These are phyloP conservation scores for Anthonomus grandis DNA, from an alignment of 1,140 invertebrate species.

Conservation along the genomic window DNA sequence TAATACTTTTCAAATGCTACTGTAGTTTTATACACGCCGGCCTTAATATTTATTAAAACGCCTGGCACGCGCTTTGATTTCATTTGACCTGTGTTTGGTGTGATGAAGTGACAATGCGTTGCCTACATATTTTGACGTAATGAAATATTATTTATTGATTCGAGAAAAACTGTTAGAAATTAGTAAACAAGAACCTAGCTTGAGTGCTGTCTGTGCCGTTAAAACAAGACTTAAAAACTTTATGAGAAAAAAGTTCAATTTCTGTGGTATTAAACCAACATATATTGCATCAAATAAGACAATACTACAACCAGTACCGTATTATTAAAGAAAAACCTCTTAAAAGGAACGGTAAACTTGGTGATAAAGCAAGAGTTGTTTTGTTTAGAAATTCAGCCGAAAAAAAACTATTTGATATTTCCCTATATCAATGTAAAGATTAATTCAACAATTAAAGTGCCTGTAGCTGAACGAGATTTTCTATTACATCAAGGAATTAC, in stretches of 20 bases:
- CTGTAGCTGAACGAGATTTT: too few relatives aligned
- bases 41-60: too few relatives aligned
- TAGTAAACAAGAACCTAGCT: neutral
- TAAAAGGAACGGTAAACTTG: too few relatives aligned
- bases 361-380: too few relatives aligned
- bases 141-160: too few relatives aligned
- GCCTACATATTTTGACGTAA: neutral
- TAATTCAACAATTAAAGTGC: too few relatives aligned
- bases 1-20: neutral
- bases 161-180: neutral
- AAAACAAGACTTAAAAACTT: neutral
- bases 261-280: neutral
- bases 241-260: neutral
- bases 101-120: neutral
- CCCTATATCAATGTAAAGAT: too few relatives aligned
- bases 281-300: neutral
- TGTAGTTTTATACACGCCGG: too few relatives aligned
- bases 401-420: too few relatives aligned
- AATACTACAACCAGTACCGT: neutral
- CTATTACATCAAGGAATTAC: too few relatives aligned
- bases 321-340: too few relatives aligned
- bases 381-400: too few relatives aligned
- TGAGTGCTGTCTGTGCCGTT: neutral
- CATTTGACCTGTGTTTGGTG: neutral
- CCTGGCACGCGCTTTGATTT: neutral